Conservation (phyloP, 2,888 invertebrate species). For the Hyposoter dolosus region DNA sequence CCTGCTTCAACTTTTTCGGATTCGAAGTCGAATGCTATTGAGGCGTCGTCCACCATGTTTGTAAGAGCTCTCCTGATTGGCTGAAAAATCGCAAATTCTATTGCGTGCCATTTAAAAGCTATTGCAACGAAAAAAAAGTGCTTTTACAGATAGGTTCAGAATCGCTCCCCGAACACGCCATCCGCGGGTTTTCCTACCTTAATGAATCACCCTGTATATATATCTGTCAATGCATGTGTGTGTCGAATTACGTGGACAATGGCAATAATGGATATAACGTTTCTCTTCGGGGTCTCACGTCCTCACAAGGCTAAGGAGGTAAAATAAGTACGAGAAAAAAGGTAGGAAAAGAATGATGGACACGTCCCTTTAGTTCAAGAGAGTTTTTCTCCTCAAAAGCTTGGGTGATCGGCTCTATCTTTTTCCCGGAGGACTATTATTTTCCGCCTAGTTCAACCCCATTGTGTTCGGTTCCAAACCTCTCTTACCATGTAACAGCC, state of each 20-base stretch:
- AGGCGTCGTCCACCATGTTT: no score
- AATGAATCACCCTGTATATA: no score
- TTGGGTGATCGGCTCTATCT: constrained; percentile 53
- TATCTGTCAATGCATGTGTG: constrained; percentile 12
- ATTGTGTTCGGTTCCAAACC: constrained; percentile 23
- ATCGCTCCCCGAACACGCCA: no score
- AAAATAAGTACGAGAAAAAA: constrained; percentile 19
- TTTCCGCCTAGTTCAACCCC: constrained; percentile 55
- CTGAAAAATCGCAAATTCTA: no score
- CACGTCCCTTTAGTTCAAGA: constrained; percentile 22
- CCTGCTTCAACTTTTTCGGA: no score
- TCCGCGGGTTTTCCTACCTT: no score
- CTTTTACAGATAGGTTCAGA: no score
- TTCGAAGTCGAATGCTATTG: no score
- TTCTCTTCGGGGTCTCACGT: constrained; percentile 14
- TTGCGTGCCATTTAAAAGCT: no score
- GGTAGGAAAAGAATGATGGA: constrained; percentile 25
- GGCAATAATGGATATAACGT: constrained; percentile 39
- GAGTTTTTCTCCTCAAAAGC: constrained; percentile 53
- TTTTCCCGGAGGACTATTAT: constrained; percentile 62
- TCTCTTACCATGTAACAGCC: constrained; percentile 9
- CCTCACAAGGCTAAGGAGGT: not conserved
- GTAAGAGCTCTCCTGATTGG: no score
- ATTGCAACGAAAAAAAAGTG: no score
- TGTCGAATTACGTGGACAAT: constrained; percentile 32